Evolutionary conservation across 2,113 vertebrate species (phyloP).

Genomic region (Epinephelus lanceolatus): DNA sequence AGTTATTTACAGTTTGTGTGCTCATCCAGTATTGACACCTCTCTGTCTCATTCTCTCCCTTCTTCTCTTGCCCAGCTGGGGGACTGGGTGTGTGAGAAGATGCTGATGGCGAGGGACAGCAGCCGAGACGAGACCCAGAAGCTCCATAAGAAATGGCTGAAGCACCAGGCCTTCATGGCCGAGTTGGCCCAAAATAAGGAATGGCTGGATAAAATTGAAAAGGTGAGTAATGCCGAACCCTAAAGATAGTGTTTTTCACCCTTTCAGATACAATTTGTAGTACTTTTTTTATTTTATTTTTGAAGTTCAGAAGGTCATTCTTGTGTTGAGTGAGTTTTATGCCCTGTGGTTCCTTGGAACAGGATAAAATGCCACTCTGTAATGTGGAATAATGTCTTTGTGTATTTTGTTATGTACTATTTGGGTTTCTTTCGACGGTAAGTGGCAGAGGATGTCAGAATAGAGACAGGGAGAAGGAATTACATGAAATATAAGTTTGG

Average conservation of each 20-base stretch:
- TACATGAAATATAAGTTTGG: not conserved
- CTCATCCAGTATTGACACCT: slow-evolving; percentile 22
- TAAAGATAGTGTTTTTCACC: not conserved
- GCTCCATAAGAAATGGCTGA: slow-evolving; percentile 93
- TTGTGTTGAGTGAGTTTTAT: not conserved
- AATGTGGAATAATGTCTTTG: not conserved
- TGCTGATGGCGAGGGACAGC: slow-evolving; percentile 91
- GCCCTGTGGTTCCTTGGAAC: not conserved
- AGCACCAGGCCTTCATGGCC: slow-evolving; percentile 94
- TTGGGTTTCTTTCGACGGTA: not conserved
- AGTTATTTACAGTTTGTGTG: slow-evolving; percentile 26
- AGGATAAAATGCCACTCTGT: not conserved
- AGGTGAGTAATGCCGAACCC: slow-evolving; percentile 80
- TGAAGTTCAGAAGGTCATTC: not conserved
- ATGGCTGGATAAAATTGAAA: slow-evolving; percentile 93
- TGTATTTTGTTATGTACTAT: not conserved
- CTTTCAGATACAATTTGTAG: not conserved
- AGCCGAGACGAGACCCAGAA: slow-evolving; percentile 89
- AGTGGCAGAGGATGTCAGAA: not conserved
- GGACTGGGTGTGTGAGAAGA: slow-evolving; percentile 94
- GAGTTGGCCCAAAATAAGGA: slow-evolving; percentile 93
- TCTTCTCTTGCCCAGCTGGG: slow-evolving; percentile 84
- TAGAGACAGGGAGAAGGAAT: not conserved
- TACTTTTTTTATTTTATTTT: not conserved
- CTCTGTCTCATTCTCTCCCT: slow-evolving; percentile 14